A percentile compares a stretch with the other conserved stretches of the same genome.
Evolutionary conservation across 1,140 invertebrate species (phyloP).

Genomic region (Sinonovacula constricta): DNA sequence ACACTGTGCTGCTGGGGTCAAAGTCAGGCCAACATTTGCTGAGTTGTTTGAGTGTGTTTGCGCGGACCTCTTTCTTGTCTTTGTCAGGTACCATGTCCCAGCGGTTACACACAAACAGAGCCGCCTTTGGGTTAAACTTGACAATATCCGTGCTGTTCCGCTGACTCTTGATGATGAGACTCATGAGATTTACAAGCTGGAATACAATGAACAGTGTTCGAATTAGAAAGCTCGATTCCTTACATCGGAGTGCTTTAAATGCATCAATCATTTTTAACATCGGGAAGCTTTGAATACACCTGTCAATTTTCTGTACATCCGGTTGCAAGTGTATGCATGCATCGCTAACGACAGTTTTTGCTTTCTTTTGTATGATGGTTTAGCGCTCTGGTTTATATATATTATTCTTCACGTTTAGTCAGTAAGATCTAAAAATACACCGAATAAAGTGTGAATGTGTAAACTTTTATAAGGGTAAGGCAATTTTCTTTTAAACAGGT

Average conservation of each 20-base stretch:
- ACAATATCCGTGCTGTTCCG: constrained; percentile 29
- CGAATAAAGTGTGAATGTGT: no score
- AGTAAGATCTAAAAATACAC: no score
- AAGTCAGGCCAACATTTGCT: constrained; percentile 62
- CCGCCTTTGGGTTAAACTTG: constrained; percentile 58
- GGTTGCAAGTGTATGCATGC: background rate
- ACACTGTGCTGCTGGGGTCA: constrained; percentile 46
- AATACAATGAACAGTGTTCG: background rate
- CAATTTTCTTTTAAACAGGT: no score
- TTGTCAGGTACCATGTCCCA: constrained; percentile 62
- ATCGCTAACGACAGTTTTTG: background rate
- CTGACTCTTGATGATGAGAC: constrained; percentile 44
- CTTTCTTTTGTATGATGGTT: background rate
- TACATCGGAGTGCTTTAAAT: background rate
- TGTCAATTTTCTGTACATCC: background rate
- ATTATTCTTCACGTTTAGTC: no score
- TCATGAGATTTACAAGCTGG: constrained; percentile 43
- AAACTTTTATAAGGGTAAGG: no score
- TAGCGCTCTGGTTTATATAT: no score
- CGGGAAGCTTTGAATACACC: background rate
- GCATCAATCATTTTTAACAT: background rate
- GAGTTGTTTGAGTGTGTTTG: constrained; percentile 55
- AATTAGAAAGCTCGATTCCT: background rate
- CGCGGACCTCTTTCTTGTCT: constrained; percentile 48
- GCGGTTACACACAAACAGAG: constrained; percentile 67